These are phyloP conservation scores for Varecia variegata DNA, from an alignment of 2,797 vertebrate species.

Conservation along the genomic window DNA sequence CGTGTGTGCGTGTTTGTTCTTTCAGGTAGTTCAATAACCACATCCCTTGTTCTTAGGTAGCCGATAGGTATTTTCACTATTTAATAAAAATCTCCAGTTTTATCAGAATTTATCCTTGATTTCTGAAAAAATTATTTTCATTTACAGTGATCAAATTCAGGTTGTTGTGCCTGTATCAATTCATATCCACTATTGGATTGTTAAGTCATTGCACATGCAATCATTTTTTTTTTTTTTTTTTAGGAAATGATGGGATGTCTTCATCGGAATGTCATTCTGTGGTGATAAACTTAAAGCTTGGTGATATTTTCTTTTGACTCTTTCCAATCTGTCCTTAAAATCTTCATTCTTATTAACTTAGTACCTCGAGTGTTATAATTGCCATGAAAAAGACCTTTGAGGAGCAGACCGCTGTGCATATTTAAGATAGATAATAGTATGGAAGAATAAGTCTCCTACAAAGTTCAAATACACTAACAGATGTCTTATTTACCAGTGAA, in stretches of 20 bases:
- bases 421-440: neutral
- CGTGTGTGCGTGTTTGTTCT: neutral
- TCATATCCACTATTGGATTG: neutral
- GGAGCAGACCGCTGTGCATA: neutral
- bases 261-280: neutral
- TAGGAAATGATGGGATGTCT: neutral
- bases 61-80: neutral
- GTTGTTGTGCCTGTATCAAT: neutral
- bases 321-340: neutral
- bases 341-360: neutral
- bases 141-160: neutral
- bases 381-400: neutral
- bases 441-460: neutral
- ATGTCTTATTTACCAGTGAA: neutral
- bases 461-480: neutral
- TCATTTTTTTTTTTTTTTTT: neutral
- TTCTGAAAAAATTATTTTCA: neutral
- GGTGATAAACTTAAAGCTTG: neutral
- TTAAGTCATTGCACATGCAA: neutral
- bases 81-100: conserved; percentile 15
- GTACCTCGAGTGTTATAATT: neutral
- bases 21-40: neutral
- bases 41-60: neutral
- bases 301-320: neutral
- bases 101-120: neutral